Percentiles rank a stretch among this genome's conserved stretches.
Conservation (phyloP, 30 jellyfish, hydroid and myxozoan species). For the Cassiopea xamachana region DNA sequence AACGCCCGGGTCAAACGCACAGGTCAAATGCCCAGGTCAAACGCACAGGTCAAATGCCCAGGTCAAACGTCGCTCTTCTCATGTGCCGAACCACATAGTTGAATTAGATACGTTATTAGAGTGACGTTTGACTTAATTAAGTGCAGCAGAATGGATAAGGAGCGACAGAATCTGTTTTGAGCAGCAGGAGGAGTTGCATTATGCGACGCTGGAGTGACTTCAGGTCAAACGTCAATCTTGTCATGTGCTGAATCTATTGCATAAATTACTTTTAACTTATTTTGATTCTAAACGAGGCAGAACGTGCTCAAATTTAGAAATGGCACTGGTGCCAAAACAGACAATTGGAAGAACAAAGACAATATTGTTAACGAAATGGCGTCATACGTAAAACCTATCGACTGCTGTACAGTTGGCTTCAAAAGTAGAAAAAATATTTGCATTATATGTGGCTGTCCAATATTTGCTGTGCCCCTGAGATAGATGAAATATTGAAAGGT, state of each 20-base stretch:
- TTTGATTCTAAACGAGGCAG: constrained; percentile 11
- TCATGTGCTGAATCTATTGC: constrained; percentile 60
- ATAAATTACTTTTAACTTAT: constrained; percentile 3
- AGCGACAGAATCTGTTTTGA: constrained; percentile 30
- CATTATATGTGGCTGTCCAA: constrained; percentile 17
- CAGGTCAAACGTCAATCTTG: constrained; percentile 54
- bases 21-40: too few species aligned
- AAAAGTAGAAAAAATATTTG: constrained; percentile 12
- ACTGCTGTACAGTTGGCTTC: constrained; percentile 6
- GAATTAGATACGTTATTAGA: constrained; percentile 25
- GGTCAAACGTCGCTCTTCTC: constrained; percentile 27
- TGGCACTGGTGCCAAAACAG: constrained; percentile 29
- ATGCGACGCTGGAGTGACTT: constrained; percentile 52
- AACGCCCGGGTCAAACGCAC: too few species aligned
- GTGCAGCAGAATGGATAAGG: constrained; percentile 52
- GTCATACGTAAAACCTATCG: not conserved
- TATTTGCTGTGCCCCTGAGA: constrained; percentile 16
- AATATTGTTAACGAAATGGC: constrained; percentile 8
- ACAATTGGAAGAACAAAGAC: not conserved
- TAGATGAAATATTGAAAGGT: constrained; percentile 8
- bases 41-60: not conserved
- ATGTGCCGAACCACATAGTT: constrained; percentile 4
- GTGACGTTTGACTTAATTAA: constrained; percentile 35
- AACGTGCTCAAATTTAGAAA: constrained; percentile 2
- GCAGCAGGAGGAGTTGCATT: constrained; percentile 51